Evolutionary conservation across 2,888 invertebrate genomes (phyloP).

Genomic region (Pocota personata): DNA sequence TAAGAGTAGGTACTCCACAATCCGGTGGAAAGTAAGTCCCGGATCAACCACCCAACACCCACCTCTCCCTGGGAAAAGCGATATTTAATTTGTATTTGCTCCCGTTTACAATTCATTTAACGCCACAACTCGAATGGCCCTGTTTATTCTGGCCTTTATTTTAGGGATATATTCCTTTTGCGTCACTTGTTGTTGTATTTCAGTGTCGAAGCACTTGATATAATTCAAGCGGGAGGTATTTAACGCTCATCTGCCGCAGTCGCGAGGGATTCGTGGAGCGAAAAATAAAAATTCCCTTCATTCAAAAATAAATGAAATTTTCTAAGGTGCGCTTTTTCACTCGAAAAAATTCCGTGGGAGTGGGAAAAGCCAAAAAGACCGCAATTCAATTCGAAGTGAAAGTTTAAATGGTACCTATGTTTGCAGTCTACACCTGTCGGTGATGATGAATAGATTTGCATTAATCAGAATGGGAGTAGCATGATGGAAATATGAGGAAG

Average conservation of each 20-base stretch:
- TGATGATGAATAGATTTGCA: slow-evolving; percentile 28
- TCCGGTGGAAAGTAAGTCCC: neutral
- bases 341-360: neutral
- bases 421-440: slow-evolving; percentile 12
- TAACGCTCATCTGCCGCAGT: slow-evolving; percentile 2
- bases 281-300: neutral
- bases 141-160: slow-evolving; percentile 51
- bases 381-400: neutral
- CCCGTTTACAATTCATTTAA: slow-evolving; percentile 65
- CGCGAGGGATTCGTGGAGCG: neutral
- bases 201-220: neutral
- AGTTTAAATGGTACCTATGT: neutral
- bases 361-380: neutral
- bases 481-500: neutral
- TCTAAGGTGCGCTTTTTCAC: neutral
- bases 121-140: slow-evolving; percentile 37
- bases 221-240: neutral
- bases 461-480: neutral
- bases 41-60: neutral
- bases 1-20: neutral
- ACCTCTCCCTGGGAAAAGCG: neutral
- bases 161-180: slow-evolving; percentile 34
- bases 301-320: slow-evolving; percentile 15
- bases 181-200: neutral
- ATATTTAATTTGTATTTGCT: slow-evolving; percentile 60